phyloP scores from a whole-genome alignment of 1,140 invertebrate genomes.

The Bursaphelenchus mucronatus region DNA sequence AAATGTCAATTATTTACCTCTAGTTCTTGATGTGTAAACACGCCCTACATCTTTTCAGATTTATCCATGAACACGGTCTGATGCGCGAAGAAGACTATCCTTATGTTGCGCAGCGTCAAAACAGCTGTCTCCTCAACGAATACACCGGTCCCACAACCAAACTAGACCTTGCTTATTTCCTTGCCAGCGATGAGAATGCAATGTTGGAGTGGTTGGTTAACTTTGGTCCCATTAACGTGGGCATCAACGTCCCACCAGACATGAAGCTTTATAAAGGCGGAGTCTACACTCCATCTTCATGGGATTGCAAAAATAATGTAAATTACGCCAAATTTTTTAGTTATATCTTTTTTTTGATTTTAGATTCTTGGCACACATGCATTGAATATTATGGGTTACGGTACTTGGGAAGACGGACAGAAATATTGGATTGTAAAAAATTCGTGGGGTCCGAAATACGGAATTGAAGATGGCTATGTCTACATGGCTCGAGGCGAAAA shows the following conservation, averaged over 20 bases:
- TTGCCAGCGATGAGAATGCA: constrained; percentile 55
- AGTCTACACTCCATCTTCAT: constrained; percentile 52
- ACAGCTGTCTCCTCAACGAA: constrained; percentile 38
- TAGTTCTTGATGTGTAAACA: too few species aligned
- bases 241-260: constrained; percentile 37
- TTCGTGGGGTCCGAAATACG: constrained; percentile 50
- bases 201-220: constrained; percentile 58
- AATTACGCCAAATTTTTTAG: too few species aligned
- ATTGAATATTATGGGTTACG: constrained; percentile 54
- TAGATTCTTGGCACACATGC: constrained; percentile 52
- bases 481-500: constrained; percentile 57
- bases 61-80: constrained; percentile 51
- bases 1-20: too few species aligned
- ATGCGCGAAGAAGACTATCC: constrained; percentile 50
- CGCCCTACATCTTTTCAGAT: constrained; percentile 29
- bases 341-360: too few species aligned
- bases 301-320: constrained; percentile 51
- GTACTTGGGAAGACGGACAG: constrained; percentile 40
- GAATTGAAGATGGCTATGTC: constrained; percentile 48
- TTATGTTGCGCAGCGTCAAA: constrained; percentile 57
- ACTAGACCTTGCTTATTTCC: constrained; percentile 54
- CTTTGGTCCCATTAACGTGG: constrained; percentile 59
- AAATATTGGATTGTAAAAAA: constrained; percentile 61
- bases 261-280: constrained; percentile 58
- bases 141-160: constrained; percentile 38